Percentiles rank a stretch among this genome's conserved stretches.
Conservation (phyloP, 1,140 invertebrate genomes). For the Drosophila ironensis region DNA sequence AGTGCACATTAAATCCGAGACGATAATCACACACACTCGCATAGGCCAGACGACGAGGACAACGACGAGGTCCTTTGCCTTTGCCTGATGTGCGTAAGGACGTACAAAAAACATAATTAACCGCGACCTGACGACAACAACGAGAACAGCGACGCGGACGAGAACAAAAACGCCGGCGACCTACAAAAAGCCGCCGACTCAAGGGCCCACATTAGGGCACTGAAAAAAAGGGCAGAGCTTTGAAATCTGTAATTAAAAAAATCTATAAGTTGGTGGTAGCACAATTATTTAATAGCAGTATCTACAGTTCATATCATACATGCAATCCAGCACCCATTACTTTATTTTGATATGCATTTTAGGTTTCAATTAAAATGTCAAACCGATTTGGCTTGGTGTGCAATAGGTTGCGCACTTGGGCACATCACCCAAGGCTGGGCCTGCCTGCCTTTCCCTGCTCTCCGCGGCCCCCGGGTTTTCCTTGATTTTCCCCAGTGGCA, state of each 20-base stretch:
- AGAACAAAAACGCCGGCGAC: conserved; percentile 10
- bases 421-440: too few relatives aligned
- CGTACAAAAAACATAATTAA: conserved; percentile 79
- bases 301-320: too few relatives aligned
- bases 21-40: conserved; percentile 62
- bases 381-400: not conserved
- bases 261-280: too few relatives aligned
- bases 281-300: not conserved
- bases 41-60: conserved; percentile 4
- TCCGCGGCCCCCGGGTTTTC: not conserved
- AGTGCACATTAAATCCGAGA: conserved; percentile 74
- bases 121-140: conserved; percentile 55
- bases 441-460: not conserved
- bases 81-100: conserved; percentile 43
- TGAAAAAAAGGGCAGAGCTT: too few relatives aligned
- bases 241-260: not conserved
- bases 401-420: conserved; percentile 1
- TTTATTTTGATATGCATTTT: too few relatives aligned
- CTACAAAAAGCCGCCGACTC: conserved; percentile 28
- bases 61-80: conserved; percentile 24
- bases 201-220: conserved; percentile 8
- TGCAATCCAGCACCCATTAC: too few relatives aligned
- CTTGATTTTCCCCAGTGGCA: conserved; percentile 12
- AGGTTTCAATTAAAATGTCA: too few relatives aligned
- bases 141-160: conserved; percentile 14